Evolutionary conservation across 2,888 invertebrate species (phyloP).

Genomic region (Clistopyga incitator): DNA sequence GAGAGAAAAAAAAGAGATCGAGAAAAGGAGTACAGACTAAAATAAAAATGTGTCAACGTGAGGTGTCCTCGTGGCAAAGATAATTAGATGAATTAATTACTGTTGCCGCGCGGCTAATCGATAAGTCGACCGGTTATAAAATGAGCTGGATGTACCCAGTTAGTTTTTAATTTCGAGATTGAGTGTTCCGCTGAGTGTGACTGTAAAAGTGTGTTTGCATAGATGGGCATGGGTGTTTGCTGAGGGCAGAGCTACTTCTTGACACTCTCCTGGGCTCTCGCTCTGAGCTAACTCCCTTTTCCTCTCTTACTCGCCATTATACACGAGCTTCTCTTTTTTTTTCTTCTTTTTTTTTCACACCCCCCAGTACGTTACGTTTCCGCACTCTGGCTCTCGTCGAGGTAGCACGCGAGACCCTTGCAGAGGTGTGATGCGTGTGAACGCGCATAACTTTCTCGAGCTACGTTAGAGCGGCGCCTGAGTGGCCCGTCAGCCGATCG

Average conservation of each 20-base stretch:
- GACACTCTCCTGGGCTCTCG: slow-evolving; percentile 1
- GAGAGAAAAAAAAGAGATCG: background rate
- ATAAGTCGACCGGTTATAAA: slow-evolving; percentile 19
- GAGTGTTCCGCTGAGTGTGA: background rate
- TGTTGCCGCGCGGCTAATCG: slow-evolving; percentile 38
- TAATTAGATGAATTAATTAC: slow-evolving; percentile 54
- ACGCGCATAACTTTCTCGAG: slow-evolving; percentile 50
- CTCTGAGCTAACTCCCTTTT: background rate
- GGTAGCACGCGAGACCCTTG: slow-evolving; percentile 10
- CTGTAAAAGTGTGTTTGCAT: slow-evolving; percentile 22
- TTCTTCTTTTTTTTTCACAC: background rate
- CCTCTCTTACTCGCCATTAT: background rate
- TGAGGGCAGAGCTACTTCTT: slow-evolving; percentile 52
- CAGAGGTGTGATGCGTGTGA: slow-evolving; percentile 51
- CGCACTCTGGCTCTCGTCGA: slow-evolving; percentile 27
- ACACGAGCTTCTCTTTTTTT: background rate
- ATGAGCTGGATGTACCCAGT: background rate
- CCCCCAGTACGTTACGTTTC: slow-evolving; percentile 30
- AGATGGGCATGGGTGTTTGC: slow-evolving; percentile 22
- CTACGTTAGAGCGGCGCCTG: slow-evolving; percentile 1
- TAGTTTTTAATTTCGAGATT: slow-evolving; percentile 30
- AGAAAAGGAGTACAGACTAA: background rate
- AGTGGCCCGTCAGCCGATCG: slow-evolving; percentile 43
- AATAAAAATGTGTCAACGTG: background rate
- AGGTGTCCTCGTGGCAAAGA: background rate